Evolutionary conservation across 2,113 vertebrate species (phyloP).

Genomic region (Lates calcarifer): DNA sequence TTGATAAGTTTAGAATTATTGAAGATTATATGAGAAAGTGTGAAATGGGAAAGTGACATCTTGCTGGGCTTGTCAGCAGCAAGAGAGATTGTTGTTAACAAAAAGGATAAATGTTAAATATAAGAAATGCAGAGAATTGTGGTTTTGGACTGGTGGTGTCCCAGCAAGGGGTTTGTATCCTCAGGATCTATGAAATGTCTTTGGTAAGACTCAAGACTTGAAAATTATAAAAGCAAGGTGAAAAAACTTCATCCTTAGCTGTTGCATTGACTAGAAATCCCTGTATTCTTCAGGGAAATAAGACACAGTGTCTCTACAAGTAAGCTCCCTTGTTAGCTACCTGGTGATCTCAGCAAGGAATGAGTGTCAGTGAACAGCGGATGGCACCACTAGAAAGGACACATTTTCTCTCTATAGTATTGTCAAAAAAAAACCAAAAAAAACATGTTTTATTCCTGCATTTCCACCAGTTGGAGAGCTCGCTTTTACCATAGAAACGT

Average conservation of each 20-base stretch:
- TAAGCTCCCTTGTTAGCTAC: neutral
- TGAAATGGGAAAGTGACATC: neutral
- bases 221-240: neutral
- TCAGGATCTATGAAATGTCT: slow-evolving; percentile 8
- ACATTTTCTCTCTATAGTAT: slow-evolving; percentile 27
- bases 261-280: neutral
- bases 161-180: neutral
- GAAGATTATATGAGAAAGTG: slow-evolving; percentile 20
- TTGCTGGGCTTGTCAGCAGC: neutral
- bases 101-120: neutral
- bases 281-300: neutral
- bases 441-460: slow-evolving; percentile 14
- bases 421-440: slow-evolving; percentile 8
- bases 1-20: slow-evolving; percentile 11
- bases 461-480: slow-evolving; percentile 59
- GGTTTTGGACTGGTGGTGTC: neutral
- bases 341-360: slow-evolving; percentile 22
- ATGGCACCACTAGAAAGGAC: neutral
- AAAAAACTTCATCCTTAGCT: neutral
- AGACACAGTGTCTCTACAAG: neutral
- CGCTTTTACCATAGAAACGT: slow-evolving; percentile 78
- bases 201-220: neutral
- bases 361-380: slow-evolving; percentile 3
- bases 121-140: neutral
- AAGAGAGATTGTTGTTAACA: neutral